Evolutionary conservation across 2,797 vertebrate genomes (phyloP).

Genomic region (Anableps anableps): DNA sequence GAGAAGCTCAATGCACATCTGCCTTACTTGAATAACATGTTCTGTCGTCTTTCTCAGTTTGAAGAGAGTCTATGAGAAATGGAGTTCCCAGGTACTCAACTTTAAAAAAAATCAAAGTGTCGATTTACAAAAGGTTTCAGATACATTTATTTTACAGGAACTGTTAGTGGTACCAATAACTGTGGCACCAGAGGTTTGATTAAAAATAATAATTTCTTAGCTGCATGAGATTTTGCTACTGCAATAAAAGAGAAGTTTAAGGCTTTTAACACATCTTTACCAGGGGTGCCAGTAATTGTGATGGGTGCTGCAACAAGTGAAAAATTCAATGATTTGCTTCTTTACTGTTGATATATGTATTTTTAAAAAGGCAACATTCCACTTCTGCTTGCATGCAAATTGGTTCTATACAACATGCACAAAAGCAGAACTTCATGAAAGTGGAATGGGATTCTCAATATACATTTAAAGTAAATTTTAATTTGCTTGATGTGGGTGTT

Average conservation of each 20-base stretch:
- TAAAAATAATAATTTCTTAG: neutral
- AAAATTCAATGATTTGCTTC: neutral
- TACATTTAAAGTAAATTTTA: neutral
- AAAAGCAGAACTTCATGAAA: constrained; percentile 4
- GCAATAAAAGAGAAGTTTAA: neutral
- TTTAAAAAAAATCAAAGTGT: neutral
- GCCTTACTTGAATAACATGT: neutral
- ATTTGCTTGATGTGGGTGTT: neutral
- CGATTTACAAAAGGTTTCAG: neutral
- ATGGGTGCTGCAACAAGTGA: neutral
- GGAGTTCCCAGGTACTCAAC: neutral
- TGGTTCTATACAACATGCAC: neutral
- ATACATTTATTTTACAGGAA: neutral
- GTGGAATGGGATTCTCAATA: neutral
- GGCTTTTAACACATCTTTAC: neutral
- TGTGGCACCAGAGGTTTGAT: neutral
- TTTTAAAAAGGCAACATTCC: neutral
- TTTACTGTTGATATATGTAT: neutral
- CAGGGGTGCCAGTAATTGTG: neutral
- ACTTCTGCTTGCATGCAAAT: neutral
- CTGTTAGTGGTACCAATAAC: too few relatives aligned
- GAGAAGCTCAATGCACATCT: neutral
- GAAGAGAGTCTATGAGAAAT: neutral
- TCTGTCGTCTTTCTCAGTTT: neutral
- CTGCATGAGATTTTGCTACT: neutral